Evolutionary conservation across 2,113 vertebrate genomes (phyloP), one percentile per base, ranked within the genome.

Genomic region (Tricholaema leucomelas): DNA sequence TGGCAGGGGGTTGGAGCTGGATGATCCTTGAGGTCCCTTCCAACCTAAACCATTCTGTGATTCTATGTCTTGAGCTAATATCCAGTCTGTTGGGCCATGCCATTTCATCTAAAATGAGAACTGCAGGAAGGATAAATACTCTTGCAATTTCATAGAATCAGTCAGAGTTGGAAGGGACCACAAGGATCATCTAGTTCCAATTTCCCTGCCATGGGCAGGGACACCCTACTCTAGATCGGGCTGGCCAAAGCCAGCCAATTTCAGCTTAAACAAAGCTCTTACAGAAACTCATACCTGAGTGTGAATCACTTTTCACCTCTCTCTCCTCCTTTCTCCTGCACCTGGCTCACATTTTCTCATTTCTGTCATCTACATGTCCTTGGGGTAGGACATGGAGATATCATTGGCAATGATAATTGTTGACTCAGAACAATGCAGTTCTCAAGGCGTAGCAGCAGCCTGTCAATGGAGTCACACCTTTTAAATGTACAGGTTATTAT

Each of bases 401-500:
- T 74, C 31, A 60, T 58, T 80, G n/a, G 18, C 21, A 76, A 4
- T 23, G 21, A 24, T 58, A 85, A 80, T 87, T 89, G 44, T 31
- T 79, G 55, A 42, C 21, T 50, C n/a, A 21, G 12, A 38, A 42
- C 38, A n/a, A 31, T 38, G 8, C 19, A 87, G 66, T 74, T 76
- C 61, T 42, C 66, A 80, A 63, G 52, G 12, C 10, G 7, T 44
- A 84, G 48, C 75, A 82, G 24, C 60, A 76, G 24, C 8, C 64
- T 91, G 74, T 56, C 66, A 74, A 38, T 35, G 17, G 65, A 74
- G 5, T 54, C 25, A 59, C 63, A 66, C 6, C 15, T 93, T 79
- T 73, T 65, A 74, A 94, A 70, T 24, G 8, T 30, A 46, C 14
- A n/a, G n/a, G 65, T 83, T 72, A 40, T 72, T 90, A 81, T 88